A percentile compares a stretch with the other conserved stretches of the same genome.
These are phyloP conservation scores for Monodelphis domestica DNA, from an alignment of 2,797 vertebrate species.

Conservation along the genomic window DNA sequence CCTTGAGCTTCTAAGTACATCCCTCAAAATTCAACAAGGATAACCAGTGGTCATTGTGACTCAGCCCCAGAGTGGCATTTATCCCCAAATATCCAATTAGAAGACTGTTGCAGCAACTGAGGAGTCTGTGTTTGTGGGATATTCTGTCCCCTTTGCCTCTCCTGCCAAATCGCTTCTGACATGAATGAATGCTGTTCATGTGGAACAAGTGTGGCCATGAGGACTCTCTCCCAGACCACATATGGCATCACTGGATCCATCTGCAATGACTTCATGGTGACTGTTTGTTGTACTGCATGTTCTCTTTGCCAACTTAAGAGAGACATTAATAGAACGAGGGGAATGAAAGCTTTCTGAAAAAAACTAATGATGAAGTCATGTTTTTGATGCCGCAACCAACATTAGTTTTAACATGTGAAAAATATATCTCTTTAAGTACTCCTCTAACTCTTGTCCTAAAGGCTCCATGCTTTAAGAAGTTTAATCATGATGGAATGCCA, in stretches of 20 bases:
- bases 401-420: background rate
- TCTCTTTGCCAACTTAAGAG: slow-evolving; percentile 90
- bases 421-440: background rate
- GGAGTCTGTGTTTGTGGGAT: slow-evolving; percentile 87
- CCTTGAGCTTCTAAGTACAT: background rate
- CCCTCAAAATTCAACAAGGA: slow-evolving; percentile 44
- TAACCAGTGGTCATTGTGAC: slow-evolving; percentile 70
- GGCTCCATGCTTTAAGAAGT: background rate
- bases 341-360: slow-evolving; percentile 86
- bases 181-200: slow-evolving; percentile 91
- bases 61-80: slow-evolving; percentile 80
- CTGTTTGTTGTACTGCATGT: slow-evolving; percentile 73
- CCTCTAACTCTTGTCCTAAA: slow-evolving; percentile 26
- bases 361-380: slow-evolving; percentile 18
- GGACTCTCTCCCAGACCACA: slow-evolving; percentile 89
- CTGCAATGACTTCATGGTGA: slow-evolving; percentile 67
- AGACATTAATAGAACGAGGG: slow-evolving; percentile 88
- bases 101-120: slow-evolving; percentile 85
- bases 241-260: slow-evolving; percentile 91
- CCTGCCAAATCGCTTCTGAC: slow-evolving; percentile 84
- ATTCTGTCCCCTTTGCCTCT: slow-evolving; percentile 84
- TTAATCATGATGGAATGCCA: background rate
- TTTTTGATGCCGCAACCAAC: background rate
- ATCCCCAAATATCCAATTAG: slow-evolving; percentile 76
- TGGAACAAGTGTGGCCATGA: slow-evolving; percentile 82